Percentiles rank a stretch among this genome's conserved stretches.
Conservation (phyloP, 2,888 invertebrate genomes). For the Lithophane ornitopus region DNA sequence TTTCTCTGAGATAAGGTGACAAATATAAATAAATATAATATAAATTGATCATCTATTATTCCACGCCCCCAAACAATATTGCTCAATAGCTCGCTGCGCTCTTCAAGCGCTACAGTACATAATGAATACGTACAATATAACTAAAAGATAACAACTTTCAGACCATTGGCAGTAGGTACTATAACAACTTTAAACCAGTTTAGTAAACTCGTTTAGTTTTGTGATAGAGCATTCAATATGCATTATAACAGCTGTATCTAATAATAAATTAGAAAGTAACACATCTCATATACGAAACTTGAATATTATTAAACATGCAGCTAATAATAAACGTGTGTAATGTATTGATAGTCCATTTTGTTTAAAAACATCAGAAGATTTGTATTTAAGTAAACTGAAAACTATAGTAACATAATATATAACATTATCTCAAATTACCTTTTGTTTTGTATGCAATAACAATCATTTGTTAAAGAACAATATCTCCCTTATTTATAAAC, state of each 20-base stretch:
- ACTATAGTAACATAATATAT: constrained; percentile 31
- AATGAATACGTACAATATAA: neutral
- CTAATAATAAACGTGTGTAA: neutral
- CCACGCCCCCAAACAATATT: no score
- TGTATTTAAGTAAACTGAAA: constrained; percentile 21
- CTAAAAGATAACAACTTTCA: constrained; percentile 11
- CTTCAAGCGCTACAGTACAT: no score
- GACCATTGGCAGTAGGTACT: neutral
- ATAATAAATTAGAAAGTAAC: constrained; percentile 38
- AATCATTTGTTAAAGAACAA: constrained; percentile 33
- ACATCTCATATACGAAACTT: neutral
- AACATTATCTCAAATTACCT: constrained; percentile 49
- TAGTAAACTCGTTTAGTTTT: constrained; percentile 19
- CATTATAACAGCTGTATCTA: neutral
- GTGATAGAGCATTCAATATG: constrained; percentile 25
- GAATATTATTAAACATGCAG: neutral
- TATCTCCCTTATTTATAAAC: constrained; percentile 15
- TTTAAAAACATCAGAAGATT: constrained; percentile 22
- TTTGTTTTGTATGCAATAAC: constrained; percentile 29
- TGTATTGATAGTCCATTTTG: neutral
- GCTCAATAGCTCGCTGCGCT: no score
- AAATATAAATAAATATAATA: no score
- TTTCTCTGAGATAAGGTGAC: no score
- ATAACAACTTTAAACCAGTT: constrained; percentile 29
- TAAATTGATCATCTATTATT: no score